Base-by-base conservation (phyloP, 1,140 invertebrate species). In the Conus ventricosus region DNA sequence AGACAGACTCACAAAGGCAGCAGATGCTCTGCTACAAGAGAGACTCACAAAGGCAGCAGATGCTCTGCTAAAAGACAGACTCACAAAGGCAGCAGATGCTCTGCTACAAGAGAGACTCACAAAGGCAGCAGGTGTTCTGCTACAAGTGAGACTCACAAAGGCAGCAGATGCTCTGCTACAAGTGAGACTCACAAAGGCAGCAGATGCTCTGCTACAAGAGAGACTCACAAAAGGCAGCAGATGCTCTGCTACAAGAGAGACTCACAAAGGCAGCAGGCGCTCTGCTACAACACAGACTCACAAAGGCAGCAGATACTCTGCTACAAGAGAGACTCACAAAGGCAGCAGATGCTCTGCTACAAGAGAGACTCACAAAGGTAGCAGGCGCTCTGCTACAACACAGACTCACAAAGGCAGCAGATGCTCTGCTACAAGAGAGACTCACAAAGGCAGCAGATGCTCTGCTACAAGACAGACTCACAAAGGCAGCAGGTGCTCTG, bases 321-420 rank as follows among this genome's bases (percentile, higher is more conserved):
- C 60, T 63, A 63, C 39, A 8, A 67, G 57, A n/a, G 1, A 6
- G 54, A 93, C 94, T 92, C 91, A 95, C 94, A 94, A 93, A 76
- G 94, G 94, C 27, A 95, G 92, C 6, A 95, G 91, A 53, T 92
- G 90, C 17, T 94, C 91, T 39, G 39, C 39, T 39, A 39, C 39
- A 39, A 39, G 39, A 39, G 0, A 39, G 39, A 39, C 39, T 39
- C 0, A 39, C 39, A 39, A 39, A 39, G 39, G 39, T 3, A 39
- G 39, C 39, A 39, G 39, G 3, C 3, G 39, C 39, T 39, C 39
- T 39, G 39, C 39, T 39, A 39, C 39, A 39, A 39, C 0, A 39
- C 39, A 39, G 39, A 39, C 39, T 39, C 0, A 39, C 39, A 39
- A 39, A 39, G 39, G 39, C 39, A 39, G 39, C 39, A 39, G 39